These are phyloP conservation scores for Gouania willdenowi DNA, from an alignment of 2,797 vertebrate species.

Conservation along the genomic window DNA sequence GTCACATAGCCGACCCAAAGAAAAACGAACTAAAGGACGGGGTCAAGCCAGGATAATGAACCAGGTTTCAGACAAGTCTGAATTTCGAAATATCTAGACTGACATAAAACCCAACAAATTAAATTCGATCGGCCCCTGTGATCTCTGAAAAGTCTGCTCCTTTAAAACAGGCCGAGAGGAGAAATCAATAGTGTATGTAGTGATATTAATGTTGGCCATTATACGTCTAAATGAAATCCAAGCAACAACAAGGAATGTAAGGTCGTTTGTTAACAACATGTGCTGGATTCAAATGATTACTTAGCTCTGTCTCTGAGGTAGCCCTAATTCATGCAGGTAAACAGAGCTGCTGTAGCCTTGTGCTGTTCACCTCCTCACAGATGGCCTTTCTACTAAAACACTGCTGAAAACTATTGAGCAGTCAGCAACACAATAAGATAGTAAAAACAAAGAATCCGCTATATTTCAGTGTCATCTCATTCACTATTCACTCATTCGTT, in stretches of 20 bases:
- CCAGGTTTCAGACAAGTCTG: slow-evolving; percentile 61
- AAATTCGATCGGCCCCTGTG: slow-evolving; percentile 65
- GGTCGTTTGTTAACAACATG: slow-evolving; percentile 70
- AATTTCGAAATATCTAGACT: slow-evolving; percentile 72
- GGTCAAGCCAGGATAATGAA: slow-evolving; percentile 68
- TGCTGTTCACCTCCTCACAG: slow-evolving; percentile 14
- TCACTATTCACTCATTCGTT: too few species aligned
- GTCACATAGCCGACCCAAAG: slow-evolving; percentile 50
- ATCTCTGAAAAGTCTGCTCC: slow-evolving; percentile 42
- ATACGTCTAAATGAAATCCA: slow-evolving; percentile 71
- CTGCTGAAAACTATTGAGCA: slow-evolving; percentile 5
- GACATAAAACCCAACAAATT: slow-evolving; percentile 74
- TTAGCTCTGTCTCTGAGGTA: slow-evolving; percentile 36
- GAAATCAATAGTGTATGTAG: slow-evolving; percentile 70
- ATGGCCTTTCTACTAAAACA: neutral
- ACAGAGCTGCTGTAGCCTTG: slow-evolving; percentile 14
- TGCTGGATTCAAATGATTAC: slow-evolving; percentile 53
- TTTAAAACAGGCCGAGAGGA: slow-evolving; percentile 48
- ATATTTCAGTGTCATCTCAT: too few species aligned
- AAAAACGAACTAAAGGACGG: slow-evolving; percentile 51
- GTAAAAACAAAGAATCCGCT: too few species aligned
- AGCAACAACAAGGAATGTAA: slow-evolving; percentile 51
- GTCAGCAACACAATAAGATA: too few species aligned
- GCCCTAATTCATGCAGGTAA: slow-evolving; percentile 39
- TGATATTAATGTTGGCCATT: slow-evolving; percentile 76